Evolutionary conservation across 2,113 vertebrate species (phyloP), one percentile per base, ranked within the genome.

Genomic region (Sialia sialis): DNA sequence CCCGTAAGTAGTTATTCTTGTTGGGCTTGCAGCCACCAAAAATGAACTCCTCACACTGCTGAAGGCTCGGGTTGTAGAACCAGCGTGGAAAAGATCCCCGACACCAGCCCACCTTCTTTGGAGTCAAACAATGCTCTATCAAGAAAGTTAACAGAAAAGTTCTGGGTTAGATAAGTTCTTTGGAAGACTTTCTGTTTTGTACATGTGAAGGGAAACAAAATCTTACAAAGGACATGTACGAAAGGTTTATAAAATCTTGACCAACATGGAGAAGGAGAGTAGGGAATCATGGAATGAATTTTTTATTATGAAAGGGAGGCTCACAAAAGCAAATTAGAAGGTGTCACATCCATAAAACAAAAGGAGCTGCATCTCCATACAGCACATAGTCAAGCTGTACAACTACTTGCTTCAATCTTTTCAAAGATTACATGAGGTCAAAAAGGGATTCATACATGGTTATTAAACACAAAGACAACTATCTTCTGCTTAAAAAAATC

Each of bases 1-100:
- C 34, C 17, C 96, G 17, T 69, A 99, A 89, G 70, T 99, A 99
- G 97, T 99, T 99, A 95, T 99, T 99, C 88, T 98, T 98, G 95
- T 99, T 99, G 73, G 97, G 94, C 68, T 94, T 98, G 97, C 99
- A 99, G 82, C 99, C 99, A 1, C 99, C 99, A 54, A 98, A 99
- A 6, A 10, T 82, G 77, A 99, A 99, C 44, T 91, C 10, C 93
- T 99, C 98, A 67, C 99, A 99, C 55, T 97, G 91, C 92, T 98
- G 95, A 1, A 98, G 97, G 14, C 64, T 97, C 0, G 97, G 98
- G 39, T 99, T 98, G 72, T 99, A 99, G 94, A 98, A 98, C 99
- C 99, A 99, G 66, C 99, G 99, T 14, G 97, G 98, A 90, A 99
- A 99, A 66, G 98, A 92, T 4, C 98, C 98, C 1, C 99, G 98